Percentiles rank a stretch among this genome's conserved stretches.
Evolutionary conservation across 2,113 vertebrate species (phyloP).

Genomic region (Galbula dea): DNA sequence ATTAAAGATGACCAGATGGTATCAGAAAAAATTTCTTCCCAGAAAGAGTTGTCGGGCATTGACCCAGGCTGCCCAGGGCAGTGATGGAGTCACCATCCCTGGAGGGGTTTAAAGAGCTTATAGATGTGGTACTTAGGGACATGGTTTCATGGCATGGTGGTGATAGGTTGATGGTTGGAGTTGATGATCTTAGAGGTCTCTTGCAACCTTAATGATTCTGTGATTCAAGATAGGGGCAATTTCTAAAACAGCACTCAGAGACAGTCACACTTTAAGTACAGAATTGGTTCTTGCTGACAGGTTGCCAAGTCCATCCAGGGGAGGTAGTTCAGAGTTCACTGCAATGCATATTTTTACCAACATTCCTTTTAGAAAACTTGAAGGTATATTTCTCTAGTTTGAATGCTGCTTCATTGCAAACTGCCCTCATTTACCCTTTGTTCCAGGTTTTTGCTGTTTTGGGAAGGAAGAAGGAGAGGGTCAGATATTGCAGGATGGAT

Average conservation of each 20-base stretch:
- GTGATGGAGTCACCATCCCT: no score
- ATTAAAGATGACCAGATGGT: not conserved
- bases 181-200: no score
- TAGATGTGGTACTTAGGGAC: no score
- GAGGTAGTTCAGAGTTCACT: not conserved
- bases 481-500: not conserved
- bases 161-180: no score
- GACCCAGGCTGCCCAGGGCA: no score
- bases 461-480: constrained; percentile 21
- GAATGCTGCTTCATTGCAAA: constrained; percentile 46
- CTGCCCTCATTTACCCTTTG: not conserved
- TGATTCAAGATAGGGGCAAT: not conserved
- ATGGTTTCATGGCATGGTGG: no score
- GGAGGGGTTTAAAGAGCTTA: no score
- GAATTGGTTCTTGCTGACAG: not conserved
- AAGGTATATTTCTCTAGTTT: constrained; percentile 57
- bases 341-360: constrained; percentile 48
- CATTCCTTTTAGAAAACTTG: constrained; percentile 75
- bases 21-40: no score
- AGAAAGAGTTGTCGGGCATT: no score
- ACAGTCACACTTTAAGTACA: not conserved
- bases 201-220: no score
- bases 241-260: not conserved
- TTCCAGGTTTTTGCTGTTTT: not conserved
- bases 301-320: not conserved